Evolutionary conservation across 2,113 vertebrate genomes (phyloP), one percentile per base, ranked within the genome.

Genomic region (Tetrax tetrax): DNA sequence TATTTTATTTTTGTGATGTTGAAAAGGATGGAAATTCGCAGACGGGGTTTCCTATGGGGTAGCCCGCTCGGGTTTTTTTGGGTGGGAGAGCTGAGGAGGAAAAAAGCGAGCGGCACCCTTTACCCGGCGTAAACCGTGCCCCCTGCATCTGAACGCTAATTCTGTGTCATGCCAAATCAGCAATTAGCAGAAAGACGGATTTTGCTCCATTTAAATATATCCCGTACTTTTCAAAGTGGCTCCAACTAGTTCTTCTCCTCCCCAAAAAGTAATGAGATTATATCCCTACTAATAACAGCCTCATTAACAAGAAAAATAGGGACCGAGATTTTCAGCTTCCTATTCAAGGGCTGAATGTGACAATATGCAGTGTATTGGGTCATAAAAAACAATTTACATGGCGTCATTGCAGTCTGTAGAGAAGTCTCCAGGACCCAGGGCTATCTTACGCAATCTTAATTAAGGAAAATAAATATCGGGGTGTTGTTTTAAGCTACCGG

Each of bases 391-490:
- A 94, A 96, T 95, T 95, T 96, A 95, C 96, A 96, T 96, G 96
- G 96, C 96, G 93, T 95, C 97, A 93, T 95, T 95, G 94, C 93
- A 94, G 91, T 95, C 93, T 95, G 85, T 95, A 93, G 93, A 83
- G 81, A 93, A 96, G 93, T 96, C 95, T 96, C 87, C 92, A 93
- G 93, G 86, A 92, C 96, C 91, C 91, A 87, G 92, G 93, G 94
- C 97, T 96, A 93, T 95, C 88, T 95, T 96, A 88, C 78, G 96
- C 94, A 96, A 96, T 92, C 95, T 96, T 97, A 96, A 97, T 97
- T 90, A 96, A 96, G 95, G 86, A 95, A 93, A 95, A 92, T 90
- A 96, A 97, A 94, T 95, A 94, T 93, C 86, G 37, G 93, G 21
- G 86, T 89, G 96, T 96, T 91, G 91, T 96, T 97, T 94, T 82